Evolutionary conservation across 1,140 invertebrate species (phyloP), one percentile per base, ranked within the genome.

Genomic region (Hestina assimilis): DNA sequence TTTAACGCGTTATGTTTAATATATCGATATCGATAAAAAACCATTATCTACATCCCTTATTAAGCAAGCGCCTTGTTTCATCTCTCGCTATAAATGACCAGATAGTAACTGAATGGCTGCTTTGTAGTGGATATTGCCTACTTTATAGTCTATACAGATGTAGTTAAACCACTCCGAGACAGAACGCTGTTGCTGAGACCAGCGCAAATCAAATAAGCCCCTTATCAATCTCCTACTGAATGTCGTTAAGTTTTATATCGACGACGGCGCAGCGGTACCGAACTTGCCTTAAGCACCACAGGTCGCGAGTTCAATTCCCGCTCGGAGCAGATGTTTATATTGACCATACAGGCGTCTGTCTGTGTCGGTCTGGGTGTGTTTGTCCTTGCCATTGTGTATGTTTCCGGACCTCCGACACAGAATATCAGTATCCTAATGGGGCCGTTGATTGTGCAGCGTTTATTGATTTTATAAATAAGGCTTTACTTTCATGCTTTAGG

Each of bases 41-140:
- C 15, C 9, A 38, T 35, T 14, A 43, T 42, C 42, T 43, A 41
- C 59, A 42, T 58, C 65, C 57, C 64, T 69, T 66, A 64, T 71
- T 53, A 38, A 60, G 63, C 70, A 26, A 59, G 63, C 72, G 70
- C 70, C 71, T 79, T 78, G 82, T 85, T 80, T 80, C 82, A 85
- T 82, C 76, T 79, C 77, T 51, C 64, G 68, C 72, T 71, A 75
- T 82, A 79, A 85, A 80, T 79, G 78, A 83, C 79, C 82, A 85
- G 82, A 83, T 81, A 81, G 75, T 69, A 69, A 63, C 69, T 85
- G 82, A 85, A 85, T 82, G 66, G 69, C 61, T 63, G 59, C 82
- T 81, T 82, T 85, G 79, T 85, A 73, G 64, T 73, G 52, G 60
- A 72, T 78, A 81, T 81, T 82, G 79, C 74, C 73, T 79, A 72